Percentiles rank a stretch among this genome's conserved stretches.
These are phyloP conservation scores for Sitophilus oryzae DNA, from an alignment of 1,140 invertebrate species.

Conservation along the genomic window DNA sequence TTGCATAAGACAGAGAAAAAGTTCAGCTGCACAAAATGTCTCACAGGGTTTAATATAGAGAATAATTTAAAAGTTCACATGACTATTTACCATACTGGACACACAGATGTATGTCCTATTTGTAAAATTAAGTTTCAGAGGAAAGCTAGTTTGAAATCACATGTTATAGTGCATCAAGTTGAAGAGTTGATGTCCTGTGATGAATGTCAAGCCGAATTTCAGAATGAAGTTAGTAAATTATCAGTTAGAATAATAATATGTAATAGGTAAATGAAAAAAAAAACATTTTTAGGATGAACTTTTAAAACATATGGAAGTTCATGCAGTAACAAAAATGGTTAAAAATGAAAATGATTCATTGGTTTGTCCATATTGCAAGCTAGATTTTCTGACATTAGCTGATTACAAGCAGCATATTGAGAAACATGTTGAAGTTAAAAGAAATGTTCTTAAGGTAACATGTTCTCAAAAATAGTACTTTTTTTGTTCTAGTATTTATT, in stretches of 20 bases:
- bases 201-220: conserved; percentile 65
- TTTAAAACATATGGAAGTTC: conserved; percentile 49
- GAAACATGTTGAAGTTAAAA: conserved; percentile 49
- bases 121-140: conserved; percentile 58
- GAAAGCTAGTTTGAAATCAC: conserved; percentile 64
- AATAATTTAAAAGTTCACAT: conserved; percentile 53
- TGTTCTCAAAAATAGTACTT: conserved; percentile 28
- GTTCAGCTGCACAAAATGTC: conserved; percentile 55
- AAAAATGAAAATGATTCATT: conserved; percentile 16
- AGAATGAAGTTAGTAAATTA: conserved; percentile 50
- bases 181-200: conserved; percentile 64
- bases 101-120: conserved; percentile 57
- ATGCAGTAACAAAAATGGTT: conserved; percentile 42
- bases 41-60: conserved; percentile 58
- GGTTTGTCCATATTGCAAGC: conserved; percentile 37
- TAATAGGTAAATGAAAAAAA: too few relatives aligned
- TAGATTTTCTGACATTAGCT: conserved; percentile 29
- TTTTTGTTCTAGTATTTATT: background rate
- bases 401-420: conserved; percentile 47
- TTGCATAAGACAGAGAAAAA: conserved; percentile 60
- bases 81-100: conserved; percentile 51
- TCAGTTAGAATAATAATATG: too few relatives aligned
- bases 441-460: conserved; percentile 16
- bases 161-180: conserved; percentile 61
- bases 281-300: conserved; percentile 49